Evolutionary conservation across 1,140 invertebrate species (phyloP).

Genomic region (Saccostrea echinata): DNA sequence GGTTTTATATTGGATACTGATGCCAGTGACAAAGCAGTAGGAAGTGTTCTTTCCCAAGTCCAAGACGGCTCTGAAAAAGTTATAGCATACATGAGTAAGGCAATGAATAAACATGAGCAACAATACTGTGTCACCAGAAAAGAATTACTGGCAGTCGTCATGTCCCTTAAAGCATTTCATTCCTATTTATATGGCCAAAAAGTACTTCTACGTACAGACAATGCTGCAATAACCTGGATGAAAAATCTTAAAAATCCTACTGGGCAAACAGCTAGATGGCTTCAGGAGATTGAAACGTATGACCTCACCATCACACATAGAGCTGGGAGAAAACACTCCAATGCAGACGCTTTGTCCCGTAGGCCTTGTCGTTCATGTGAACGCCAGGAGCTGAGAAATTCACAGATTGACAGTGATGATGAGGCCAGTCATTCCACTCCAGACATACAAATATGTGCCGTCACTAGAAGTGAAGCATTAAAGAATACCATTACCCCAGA

Average conservation of each 20-base stretch:
- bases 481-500: background rate
- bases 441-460: background rate
- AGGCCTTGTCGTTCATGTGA: slow-evolving; percentile 53
- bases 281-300: slow-evolving; percentile 64
- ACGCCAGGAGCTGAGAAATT: slow-evolving; percentile 43
- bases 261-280: slow-evolving; percentile 68
- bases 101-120: no score
- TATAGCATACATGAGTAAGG: background rate
- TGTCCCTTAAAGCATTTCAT: no score
- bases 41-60: background rate
- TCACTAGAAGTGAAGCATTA: background rate
- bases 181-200: slow-evolving; percentile 50
- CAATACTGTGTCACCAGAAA: no score
- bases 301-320: slow-evolving; percentile 65
- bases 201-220: slow-evolving; percentile 65
- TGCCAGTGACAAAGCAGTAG: no score
- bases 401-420: background rate
- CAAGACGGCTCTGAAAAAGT: background rate
- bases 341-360: slow-evolving; percentile 68
- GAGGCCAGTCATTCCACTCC: background rate
- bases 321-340: slow-evolving; percentile 64
- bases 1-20: slow-evolving; percentile 77
- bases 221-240: slow-evolving; percentile 69
- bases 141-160: no score
- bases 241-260: slow-evolving; percentile 59